Base-by-base conservation (phyloP, 2,888 invertebrate genomes). In the Drosophila colorata region DNA sequence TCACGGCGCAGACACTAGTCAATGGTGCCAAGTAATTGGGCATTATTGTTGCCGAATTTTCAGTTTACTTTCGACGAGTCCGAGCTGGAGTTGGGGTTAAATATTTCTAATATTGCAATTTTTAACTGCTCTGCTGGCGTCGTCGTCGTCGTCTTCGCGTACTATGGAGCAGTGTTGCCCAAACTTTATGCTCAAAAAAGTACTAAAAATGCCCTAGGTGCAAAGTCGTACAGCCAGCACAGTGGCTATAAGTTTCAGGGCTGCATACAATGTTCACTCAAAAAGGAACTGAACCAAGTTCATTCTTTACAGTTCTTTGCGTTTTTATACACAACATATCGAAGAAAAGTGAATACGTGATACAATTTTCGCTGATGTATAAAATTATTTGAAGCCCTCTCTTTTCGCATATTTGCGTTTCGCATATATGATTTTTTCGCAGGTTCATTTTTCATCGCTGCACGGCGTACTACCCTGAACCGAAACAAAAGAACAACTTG, bases 61-160 rank as follows among this genome's bases (percentile, higher is more conserved):
- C 16, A n/a, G 33, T 53, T 43, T 37, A 31, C 38, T 71, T 56
- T 47, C 14, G 49, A 57, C 63, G 57, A 20, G 48, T 43, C 41
- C 57, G 51, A 25, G 23, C 72, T 51, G 53, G 23, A 51, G 43
- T 40, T 67, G n/a, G 23, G 40, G 43, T 71, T 33, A 55, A 58
- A 46, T 68, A 76, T 63, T 76, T 55, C 60, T 76, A 64, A 77
- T 65, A 77, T 77, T 65, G 75, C 77, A 77, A 77, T 73, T 75
- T 72, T 69, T 70, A 57, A 69, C 63, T 75, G 64, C 68, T 75
- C 77, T 68, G 59, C 77, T 72, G 46, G 73, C 72, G 71, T 67
- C 71, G 53, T 53, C 53, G 74, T 70, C 60, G 70, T 76, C 74
- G 74, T 70, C 60, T 67, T 76, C 74, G 76, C 74, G 58, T 75